Evolutionary conservation across 1,140 invertebrate species (phyloP).

Genomic region (Dufourea novaeangliae): DNA sequence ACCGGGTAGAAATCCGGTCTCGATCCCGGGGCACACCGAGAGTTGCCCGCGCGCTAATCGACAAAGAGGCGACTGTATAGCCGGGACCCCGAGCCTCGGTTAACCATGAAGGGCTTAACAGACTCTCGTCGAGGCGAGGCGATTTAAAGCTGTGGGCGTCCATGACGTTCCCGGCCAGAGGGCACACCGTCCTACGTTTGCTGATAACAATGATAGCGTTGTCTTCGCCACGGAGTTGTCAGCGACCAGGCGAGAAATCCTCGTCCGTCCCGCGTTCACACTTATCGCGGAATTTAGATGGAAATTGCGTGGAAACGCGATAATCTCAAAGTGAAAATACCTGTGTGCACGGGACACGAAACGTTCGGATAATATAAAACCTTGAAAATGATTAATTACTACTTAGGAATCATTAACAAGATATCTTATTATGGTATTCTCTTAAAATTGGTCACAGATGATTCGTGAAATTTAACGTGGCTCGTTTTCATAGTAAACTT

Average conservation of each 20-base stretch:
- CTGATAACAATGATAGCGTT: slow-evolving; percentile 75
- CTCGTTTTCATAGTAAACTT: too few relatives aligned
- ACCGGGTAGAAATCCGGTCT: slow-evolving; percentile 50
- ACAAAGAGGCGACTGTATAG: slow-evolving; percentile 66
- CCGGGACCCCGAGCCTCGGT: slow-evolving; percentile 57
- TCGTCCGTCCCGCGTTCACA: not conserved
- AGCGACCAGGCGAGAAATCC: slow-evolving; percentile 22
- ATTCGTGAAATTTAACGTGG: too few relatives aligned
- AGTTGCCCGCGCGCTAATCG: slow-evolving; percentile 57
- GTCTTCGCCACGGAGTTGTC: slow-evolving; percentile 59
- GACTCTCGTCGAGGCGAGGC: slow-evolving; percentile 49
- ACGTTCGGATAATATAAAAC: too few relatives aligned
- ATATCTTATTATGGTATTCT: too few relatives aligned
- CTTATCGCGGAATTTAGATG: slow-evolving; percentile 36
- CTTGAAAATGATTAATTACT: too few relatives aligned
- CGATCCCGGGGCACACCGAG: slow-evolving; percentile 26
- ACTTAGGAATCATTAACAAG: too few relatives aligned
- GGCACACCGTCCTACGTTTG: slow-evolving; percentile 36
- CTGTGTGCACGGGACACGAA: not conserved
- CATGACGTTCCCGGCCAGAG: slow-evolving; percentile 31
- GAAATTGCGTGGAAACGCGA: slow-evolving; percentile 29
- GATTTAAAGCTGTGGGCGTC: slow-evolving; percentile 59
- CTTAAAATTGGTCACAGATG: too few relatives aligned
- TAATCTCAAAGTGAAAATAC: not conserved
- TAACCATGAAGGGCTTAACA: slow-evolving; percentile 61